Evolutionary conservation across 2,888 invertebrate genomes (phyloP).

Genomic region (Laspeyria flexula): DNA sequence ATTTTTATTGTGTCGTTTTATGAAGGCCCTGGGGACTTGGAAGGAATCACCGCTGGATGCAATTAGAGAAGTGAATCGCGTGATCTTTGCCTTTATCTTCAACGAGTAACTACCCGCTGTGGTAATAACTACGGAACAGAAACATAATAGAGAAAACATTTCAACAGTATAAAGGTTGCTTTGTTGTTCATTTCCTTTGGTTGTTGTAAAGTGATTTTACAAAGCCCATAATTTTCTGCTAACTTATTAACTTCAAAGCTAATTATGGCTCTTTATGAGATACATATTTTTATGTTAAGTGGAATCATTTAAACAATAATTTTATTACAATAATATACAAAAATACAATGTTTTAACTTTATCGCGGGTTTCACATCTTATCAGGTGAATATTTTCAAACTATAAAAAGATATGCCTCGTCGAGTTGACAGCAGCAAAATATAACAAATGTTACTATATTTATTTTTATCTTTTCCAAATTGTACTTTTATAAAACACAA

Average conservation of each 20-base stretch:
- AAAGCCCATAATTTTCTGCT: conserved; percentile 21
- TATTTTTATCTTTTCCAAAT: background rate
- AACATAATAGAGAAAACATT: conserved; percentile 60
- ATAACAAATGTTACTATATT: too few relatives aligned
- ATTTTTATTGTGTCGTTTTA: conserved; percentile 37
- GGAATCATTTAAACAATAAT: background rate
- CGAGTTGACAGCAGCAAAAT: too few relatives aligned
- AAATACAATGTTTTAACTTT: too few relatives aligned
- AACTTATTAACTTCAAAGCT: conserved; percentile 6
- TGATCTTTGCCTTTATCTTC: conserved; percentile 69
- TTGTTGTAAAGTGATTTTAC: conserved; percentile 31
- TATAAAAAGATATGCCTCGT: too few relatives aligned
- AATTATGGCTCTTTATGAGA: background rate
- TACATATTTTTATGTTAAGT: background rate
- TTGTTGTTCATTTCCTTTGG: conserved; percentile 56
- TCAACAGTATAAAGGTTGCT: conserved; percentile 53
- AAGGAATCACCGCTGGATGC: conserved; percentile 57
- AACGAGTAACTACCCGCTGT: conserved; percentile 56
- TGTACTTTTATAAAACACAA: conserved; percentile 23
- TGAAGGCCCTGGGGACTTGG: conserved; percentile 27
- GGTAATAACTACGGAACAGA: conserved; percentile 62
- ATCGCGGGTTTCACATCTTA: too few relatives aligned
- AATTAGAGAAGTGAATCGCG: conserved; percentile 76
- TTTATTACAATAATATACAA: too few relatives aligned
- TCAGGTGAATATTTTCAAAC: too few relatives aligned